Evolutionary conservation across 1,140 invertebrate genomes (phyloP), one percentile per base, ranked within the genome.

Genomic region (Drosophila rhopaloa): DNA sequence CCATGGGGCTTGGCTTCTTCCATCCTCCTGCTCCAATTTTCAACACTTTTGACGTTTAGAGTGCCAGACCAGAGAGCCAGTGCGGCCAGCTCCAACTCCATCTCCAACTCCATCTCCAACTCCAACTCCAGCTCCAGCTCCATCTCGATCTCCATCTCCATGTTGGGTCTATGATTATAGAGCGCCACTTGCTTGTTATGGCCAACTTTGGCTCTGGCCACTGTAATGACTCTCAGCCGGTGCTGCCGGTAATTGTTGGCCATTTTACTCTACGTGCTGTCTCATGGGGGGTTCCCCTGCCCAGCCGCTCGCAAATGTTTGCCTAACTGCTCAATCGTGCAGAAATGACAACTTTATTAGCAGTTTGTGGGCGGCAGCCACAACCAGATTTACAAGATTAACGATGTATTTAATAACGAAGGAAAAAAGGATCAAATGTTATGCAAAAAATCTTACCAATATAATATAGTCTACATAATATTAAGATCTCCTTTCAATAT

Each of bases 21-120:
- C 46, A 19, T 48, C 37, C 37, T 43, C n/a, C 43, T 80, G 84
- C 73, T 84, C 84, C 85, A 78, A 84, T 89, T 89, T 90, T 90
- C 85, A 90, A 89, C 85, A 84, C 85, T 84, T 88, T 89, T 89
- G 84, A 89, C 81, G 84, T 89, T 89, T 89, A 89, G 85, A 89
- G 85, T 79, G 81, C 85, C 61, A 32, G 29, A 32, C 29, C 29
- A 44, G 56, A 16, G 71, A 35, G 70, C 76, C 59, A 27, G 38
- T 43, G 65, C 56, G 48, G 48, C 8, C 48, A 48, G 10, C 53
- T 50, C 43, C 44, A 60, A 51, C 40, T 61, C 24, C 35, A 57
- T 53, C 41, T 62, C 46, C 51, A 40, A 40, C 58, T 46, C 61
- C 58, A 54, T 4, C 44, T 47, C 44, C 16, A 53, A 6, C 55